Base-by-base conservation (phyloP, 2,888 invertebrate species). In the Epinotia demarniana region DNA sequence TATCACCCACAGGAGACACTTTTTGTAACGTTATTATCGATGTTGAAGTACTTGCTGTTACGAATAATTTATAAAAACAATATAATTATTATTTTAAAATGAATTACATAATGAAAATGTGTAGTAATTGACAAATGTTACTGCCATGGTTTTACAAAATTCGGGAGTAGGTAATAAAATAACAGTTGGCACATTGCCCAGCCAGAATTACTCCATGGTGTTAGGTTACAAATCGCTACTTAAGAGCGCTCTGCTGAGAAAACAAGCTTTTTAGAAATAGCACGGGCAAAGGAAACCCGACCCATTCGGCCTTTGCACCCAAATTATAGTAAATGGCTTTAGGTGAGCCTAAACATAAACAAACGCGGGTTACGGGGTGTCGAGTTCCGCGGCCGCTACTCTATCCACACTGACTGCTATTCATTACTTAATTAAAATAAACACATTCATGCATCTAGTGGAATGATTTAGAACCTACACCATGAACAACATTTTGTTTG, bases 211-310 rank as follows among this genome's bases (percentile, higher is more conserved):
- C 86, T 82, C 84, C 74, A 76, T 77, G 81, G 87, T 89, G 84
- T 93, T 84, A 81, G 83, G 85, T 93, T 93, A 88, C 93, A 83
- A 88, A 89, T 89, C 86, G 86, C 87, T 89, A 88, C 90, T 90
- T 92, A 93, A 92, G 91, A 85, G 92, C 90, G 90, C 89, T 90
- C 89, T 80, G 89, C 86, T 93, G 90, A 83, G 88, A 93, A 92
- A 93, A 94, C 92, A 94, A 87, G 89, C 90, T 90, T 90, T 93
- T 93, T 92, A 89, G 92, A 93, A 94, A 93, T 92, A 92, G 92
- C 91, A 87, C 87, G 83, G 81, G 82, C 79, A 81, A 86, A 83
- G 85, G 92, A 82, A 92, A 92, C 84, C 76, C 76, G 89, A 93
- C 75, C 81, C 81, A 77, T 73, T 80, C 89, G 90, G 90, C 92